Conservation (phyloP, 2,113 vertebrate genomes). For the Poeciliopsis turrubarensis region DNA sequence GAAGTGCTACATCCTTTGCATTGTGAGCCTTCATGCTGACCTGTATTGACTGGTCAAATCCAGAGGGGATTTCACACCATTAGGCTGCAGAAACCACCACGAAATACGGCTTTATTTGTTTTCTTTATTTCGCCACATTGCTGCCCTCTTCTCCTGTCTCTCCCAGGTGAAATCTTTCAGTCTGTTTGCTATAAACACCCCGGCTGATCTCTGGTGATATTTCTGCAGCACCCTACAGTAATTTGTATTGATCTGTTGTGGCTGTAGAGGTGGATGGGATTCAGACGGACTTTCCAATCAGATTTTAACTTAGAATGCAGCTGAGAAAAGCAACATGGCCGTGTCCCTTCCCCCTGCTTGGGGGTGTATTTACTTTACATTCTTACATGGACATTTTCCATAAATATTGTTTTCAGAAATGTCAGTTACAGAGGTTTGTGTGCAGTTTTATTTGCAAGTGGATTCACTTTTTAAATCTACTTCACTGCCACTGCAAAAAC, state of each 20-base stretch:
- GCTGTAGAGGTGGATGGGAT: conserved; percentile 5
- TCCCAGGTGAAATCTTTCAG: background rate
- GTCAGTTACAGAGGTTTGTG: background rate
- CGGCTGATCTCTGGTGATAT: conserved; percentile 6
- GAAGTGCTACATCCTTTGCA: too few relatives aligned
- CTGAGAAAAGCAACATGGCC: background rate
- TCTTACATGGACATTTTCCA: background rate
- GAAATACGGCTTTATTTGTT: background rate
- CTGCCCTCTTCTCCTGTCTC: background rate
- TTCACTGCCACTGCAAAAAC: background rate
- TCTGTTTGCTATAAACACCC: conserved; percentile 11
- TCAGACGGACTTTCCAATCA: background rate
- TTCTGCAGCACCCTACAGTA: conserved; percentile 6
- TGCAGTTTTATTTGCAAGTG: background rate
- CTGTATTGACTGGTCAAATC: too few relatives aligned
- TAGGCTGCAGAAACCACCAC: background rate
- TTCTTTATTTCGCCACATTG: background rate
- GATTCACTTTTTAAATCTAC: background rate
- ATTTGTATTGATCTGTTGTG: conserved; percentile 25
- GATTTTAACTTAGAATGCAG: background rate
- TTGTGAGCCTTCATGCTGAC: too few relatives aligned
- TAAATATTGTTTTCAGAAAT: background rate
- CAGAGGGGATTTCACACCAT: too few relatives aligned
- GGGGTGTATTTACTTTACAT: background rate
- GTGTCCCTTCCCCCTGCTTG: background rate